These are phyloP conservation scores for Thaumetopoea pityocampa DNA, from an alignment of 1,140 invertebrate species.

Conservation along the genomic window DNA sequence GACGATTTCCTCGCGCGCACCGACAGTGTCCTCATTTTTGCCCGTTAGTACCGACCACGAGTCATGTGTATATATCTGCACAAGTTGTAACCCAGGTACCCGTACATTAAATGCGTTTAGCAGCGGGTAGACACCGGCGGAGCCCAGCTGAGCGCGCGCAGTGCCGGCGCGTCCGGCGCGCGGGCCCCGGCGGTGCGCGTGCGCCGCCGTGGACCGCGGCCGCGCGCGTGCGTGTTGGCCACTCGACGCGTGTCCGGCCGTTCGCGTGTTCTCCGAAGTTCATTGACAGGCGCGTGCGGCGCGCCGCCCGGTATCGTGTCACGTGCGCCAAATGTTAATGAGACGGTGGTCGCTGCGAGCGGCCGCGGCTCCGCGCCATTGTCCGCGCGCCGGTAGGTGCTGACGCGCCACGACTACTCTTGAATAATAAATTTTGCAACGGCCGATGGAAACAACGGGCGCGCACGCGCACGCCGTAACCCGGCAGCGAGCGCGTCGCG, in stretches of 20 bases:
- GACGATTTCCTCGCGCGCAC: constrained; percentile 73
- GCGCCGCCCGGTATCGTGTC: constrained; percentile 58
- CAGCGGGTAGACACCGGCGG: too few species aligned
- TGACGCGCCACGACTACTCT: constrained; percentile 30
- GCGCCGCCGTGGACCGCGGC: background rate
- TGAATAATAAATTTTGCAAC: constrained; percentile 47
- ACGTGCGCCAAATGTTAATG: constrained; percentile 73
- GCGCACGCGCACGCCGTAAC: too few species aligned
- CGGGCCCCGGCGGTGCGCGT: too few species aligned
- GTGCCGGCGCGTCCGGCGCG: too few species aligned
- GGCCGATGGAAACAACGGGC: constrained; percentile 19
- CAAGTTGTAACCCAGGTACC: too few species aligned
- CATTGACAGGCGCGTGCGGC: constrained; percentile 73
- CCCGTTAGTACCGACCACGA: constrained; percentile 60
- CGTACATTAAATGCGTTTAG: too few species aligned
- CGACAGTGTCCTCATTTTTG: constrained; percentile 70
- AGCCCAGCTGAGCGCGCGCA: too few species aligned
- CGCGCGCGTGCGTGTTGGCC: constrained; percentile 22
- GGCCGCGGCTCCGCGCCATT: constrained; percentile 42
- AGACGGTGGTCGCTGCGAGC: constrained; percentile 58
- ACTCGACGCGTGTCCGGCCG: constrained; percentile 43
- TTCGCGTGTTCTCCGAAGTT: constrained; percentile 57
- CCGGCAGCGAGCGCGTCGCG: too few species aligned
- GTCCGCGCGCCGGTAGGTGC: too few species aligned
- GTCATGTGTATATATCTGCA: too few species aligned